Conservation (phyloP, 2,113 vertebrate species). For the Saguinus imperator region DNA sequence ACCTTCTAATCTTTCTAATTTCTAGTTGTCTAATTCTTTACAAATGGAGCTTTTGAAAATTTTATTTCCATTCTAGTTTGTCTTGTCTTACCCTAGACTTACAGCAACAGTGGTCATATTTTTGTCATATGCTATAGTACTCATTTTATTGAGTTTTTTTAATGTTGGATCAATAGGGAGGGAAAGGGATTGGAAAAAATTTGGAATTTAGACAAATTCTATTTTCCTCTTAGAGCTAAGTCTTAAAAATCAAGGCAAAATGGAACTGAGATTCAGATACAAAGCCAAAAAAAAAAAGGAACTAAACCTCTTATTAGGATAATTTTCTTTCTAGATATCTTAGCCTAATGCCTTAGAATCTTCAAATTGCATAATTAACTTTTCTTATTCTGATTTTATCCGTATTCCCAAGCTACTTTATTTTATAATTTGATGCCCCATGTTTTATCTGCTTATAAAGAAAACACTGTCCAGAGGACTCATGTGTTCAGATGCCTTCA, state of each 20-base stretch:
- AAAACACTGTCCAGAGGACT: background rate
- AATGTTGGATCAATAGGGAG: background rate
- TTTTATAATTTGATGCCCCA: background rate
- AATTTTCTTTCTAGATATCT: background rate
- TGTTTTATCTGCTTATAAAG: background rate
- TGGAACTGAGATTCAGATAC: background rate
- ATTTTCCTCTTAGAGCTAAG: background rate
- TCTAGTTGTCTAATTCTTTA: background rate
- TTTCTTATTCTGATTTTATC: background rate
- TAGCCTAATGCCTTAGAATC: background rate
- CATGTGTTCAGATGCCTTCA: background rate
- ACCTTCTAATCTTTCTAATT: background rate
- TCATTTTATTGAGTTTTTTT: background rate
- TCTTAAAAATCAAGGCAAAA: constrained; percentile 6
- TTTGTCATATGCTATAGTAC: background rate
- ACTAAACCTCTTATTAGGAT: background rate
- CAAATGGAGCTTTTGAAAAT: background rate
- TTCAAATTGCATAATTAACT: background rate
- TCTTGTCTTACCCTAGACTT: background rate
- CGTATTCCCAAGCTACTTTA: background rate
- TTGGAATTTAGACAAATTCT: background rate
- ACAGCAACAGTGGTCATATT: background rate
- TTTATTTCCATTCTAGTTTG: constrained; percentile 14
- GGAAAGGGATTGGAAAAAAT: background rate
- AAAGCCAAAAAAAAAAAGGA: background rate